A percentile compares a stretch with the other conserved stretches of the same genome.
Conservation (phyloP, 2,888 invertebrate genomes). For the Salpingus planirostris region DNA sequence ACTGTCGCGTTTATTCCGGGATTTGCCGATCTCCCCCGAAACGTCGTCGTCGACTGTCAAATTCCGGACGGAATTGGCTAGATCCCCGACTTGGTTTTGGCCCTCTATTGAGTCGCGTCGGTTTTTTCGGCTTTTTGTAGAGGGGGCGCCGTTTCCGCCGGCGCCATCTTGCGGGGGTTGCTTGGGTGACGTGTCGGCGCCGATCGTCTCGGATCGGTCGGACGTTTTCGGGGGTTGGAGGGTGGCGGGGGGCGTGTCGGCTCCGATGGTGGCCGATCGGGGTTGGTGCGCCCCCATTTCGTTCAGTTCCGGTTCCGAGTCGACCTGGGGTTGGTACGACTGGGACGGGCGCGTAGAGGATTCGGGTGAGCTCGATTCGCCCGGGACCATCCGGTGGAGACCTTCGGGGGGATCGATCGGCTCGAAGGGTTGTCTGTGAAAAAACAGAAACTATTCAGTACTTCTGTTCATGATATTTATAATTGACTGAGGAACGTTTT, state of each 20-base stretch:
- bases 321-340: slow-evolving; percentile 17
- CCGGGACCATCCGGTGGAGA: slow-evolving; percentile 54
- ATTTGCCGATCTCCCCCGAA: slow-evolving; percentile 27
- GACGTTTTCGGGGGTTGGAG: background rate
- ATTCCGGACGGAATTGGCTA: slow-evolving; percentile 33
- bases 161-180: background rate
- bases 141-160: background rate
- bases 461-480: too few relatives aligned
- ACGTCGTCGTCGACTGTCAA: slow-evolving; percentile 36
- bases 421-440: slow-evolving; percentile 11
- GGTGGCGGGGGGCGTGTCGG: slow-evolving; percentile 36
- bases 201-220: slow-evolving; percentile 31
- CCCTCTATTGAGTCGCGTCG: slow-evolving; percentile 32
- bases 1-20: slow-evolving; percentile 33
- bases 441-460: background rate
- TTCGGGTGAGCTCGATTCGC: slow-evolving; percentile 48
- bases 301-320: slow-evolving; percentile 25
- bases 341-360: slow-evolving; percentile 17
- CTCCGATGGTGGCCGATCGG: slow-evolving; percentile 40
- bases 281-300: slow-evolving; percentile 20
- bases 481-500: too few relatives aligned
- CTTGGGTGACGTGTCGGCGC: slow-evolving; percentile 21
- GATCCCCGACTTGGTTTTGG: slow-evolving; percentile 24
- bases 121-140: background rate
- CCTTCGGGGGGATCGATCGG: slow-evolving; percentile 44